Evolutionary conservation across 1,140 invertebrate species (phyloP), one percentile per base, ranked within the genome.

Genomic region (Psilanteris sp.): DNA sequence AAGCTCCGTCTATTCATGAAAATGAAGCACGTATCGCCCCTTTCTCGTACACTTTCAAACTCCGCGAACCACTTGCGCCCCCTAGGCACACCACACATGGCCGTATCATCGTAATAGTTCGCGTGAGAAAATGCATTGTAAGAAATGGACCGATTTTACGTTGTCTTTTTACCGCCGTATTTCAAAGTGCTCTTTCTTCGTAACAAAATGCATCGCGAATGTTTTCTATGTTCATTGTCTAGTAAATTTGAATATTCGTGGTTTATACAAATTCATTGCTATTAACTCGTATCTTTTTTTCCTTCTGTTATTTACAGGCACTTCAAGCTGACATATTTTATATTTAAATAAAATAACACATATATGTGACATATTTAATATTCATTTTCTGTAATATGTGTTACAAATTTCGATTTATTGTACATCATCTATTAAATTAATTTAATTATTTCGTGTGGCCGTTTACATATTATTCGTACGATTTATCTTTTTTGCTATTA

Each of bases 21-120:
- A 74, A 67, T 74, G 67, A 74, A 67, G 61, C 54, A 87, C 80
- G 68, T 64, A 34, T 20, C 41, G 14, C 26, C 9, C 18, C 34
- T 57, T 34, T 20, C 36, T 59, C 29, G 18, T 13, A 18, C n/a
- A 13, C 37, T 50, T 39, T 34, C 37, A 4, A 31, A 50, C 15
- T 39, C 20, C 18, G 6, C 41, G 55, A 8, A 29, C 46, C 26
- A 37, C 26, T 39, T 13, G 9, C 18, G 16, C 9, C 13, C 14
- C 8, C 11, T 34, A 7, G 41, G 14, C n/a, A 8, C 7, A 9
- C 41, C 26, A 20, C 36, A 37, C 52, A 16, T 50, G 13, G 39
- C 14, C 36, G 37, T 34, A 1, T 36, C 26, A 73, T 39, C 59
- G 59, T 54, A 66, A 73, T 59, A 50, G 43, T 52, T 57, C 59